Base-by-base conservation (phyloP, 92 coral and sea anemone species). In the Porites rus region DNA sequence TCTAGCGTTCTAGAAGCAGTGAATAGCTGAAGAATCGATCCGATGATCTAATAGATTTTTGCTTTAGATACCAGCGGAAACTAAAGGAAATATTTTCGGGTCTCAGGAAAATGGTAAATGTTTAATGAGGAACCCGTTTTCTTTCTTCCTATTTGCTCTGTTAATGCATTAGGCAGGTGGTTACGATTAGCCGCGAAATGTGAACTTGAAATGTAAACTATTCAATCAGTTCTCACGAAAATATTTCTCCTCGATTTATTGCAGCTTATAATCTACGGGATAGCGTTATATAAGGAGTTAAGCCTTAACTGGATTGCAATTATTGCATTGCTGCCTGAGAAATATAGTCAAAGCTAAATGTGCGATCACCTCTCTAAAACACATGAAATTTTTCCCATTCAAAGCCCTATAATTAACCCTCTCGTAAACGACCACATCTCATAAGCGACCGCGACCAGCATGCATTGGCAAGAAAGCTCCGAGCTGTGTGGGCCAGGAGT, bases 11-110 rank as follows among this genome's bases (percentile, higher is more conserved):
- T 24, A 61, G 72, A 83, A 51, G 51, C 14, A 38, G 50, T 14
- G 21, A 65, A 72, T 46, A 22, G 51, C n/a, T 8, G 31, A 21
- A 38, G 46, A 13, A 76, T 60, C 11, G 16, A 10, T 14, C 31
- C 31, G 87, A 83, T 83, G 87, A 83, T 83, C 87, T 83, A 83
- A 83, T 83, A 52, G 72, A 72, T 20, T 43, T 74, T 62, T 4
- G 38, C 31, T 14, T 61, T 16, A 46, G 51, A 16, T 50, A 65
- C 79, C 87, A 20, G 38, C 4, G 20, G 51, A 61, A 22, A 7
- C 74, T 62, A 19, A 11, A 2, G 19, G 80, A 74, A 63, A 75
- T 73, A 22, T 72, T 46, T 63, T 21, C 72, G 28, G 72, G 80
- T 61, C 21, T 16, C 22, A 14, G 59, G 64, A 83, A 83, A 64